Evolutionary conservation across 1,140 invertebrate species (phyloP), one percentile per base, ranked within the genome.

Genomic region (Brachionus angularis): DNA sequence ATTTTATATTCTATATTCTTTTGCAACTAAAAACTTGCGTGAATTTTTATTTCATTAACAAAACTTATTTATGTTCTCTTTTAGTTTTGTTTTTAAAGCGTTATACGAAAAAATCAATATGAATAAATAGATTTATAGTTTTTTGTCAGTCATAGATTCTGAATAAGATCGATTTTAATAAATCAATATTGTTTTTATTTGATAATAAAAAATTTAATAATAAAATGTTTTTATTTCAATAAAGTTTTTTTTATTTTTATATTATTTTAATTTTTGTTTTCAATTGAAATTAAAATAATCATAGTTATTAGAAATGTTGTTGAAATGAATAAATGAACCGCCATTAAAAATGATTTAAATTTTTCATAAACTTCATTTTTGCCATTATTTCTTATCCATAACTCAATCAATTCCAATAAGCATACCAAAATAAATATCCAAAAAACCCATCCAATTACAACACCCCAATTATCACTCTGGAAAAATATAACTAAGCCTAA

Each of bases 361-460:
- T 23, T 47, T 47, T 47, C 46, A 47, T 47, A 16, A 47, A 47
- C 18, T 23, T 47, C 42, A 46, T 46, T n/a, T 18, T 46, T 46
- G 14, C 14, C 21, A 46, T 12, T 4, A 46, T 46, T 4, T 46
- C 42, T 12, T n/a, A 46, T 12, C 42, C 14, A 46, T 3, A 46
- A 46, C 42, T 58, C 34, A 21, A 14, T 23, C 4, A 58, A 14
- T 14, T 58, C 53, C 14, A 58, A 23, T 14, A 58, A 31, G 39
- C 36, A 23, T 25, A 58, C 10, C 36, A 39, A 1, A 5, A 39
- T 1, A 8, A 27, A 4, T 12, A 58, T 5, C 53, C 53, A 58
- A 14, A 31, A 31, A 1, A 39, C 14, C 53, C 53, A 58, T 10
- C 33, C 53, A 25, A 10, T 4, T 23, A 58, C 36, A 8, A 58